Evolutionary conservation across 1,140 invertebrate genomes (phyloP).

Genomic region (Drosophila malerkotliana): DNA sequence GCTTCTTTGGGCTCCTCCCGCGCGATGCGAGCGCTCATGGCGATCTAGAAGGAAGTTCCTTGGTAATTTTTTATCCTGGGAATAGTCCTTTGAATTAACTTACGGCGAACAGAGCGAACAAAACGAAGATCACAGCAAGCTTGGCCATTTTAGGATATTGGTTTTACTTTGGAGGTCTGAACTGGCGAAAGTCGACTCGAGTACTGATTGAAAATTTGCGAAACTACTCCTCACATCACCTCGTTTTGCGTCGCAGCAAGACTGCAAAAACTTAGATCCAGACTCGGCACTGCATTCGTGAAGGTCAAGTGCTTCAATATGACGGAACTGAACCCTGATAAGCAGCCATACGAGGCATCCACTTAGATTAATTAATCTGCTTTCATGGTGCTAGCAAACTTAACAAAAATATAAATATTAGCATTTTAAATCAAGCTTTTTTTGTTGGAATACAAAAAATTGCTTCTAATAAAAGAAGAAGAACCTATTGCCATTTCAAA

Average conservation of each 20-base stretch:
- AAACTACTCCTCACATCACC: conserved; percentile 22
- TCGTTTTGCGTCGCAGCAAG: conserved; percentile 47
- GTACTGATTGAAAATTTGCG: conserved; percentile 34
- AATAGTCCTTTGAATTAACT: conserved; percentile 18
- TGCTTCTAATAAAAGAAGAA: no score
- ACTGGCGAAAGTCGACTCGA: conserved; percentile 36
- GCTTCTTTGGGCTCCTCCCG: neutral
- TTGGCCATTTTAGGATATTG: conserved; percentile 58
- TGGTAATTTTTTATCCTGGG: neutral
- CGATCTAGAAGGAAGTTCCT: conserved; percentile 25
- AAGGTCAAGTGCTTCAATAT: neutral
- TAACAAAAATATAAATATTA: no score
- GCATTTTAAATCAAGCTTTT: no score
- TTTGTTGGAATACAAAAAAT: no score
- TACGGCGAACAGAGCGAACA: conserved; percentile 58
- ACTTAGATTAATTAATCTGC: neutral
- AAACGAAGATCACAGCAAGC: conserved; percentile 57
- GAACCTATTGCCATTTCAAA: no score
- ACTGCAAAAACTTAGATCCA: neutral
- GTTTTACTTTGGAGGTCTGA: conserved; percentile 33
- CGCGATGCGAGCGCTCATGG: conserved; percentile 30
- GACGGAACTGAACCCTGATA: conserved; percentile 5
- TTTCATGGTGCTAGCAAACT: no score
- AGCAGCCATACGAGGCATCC: neutral
- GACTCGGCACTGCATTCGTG: neutral